A percentile compares a stretch with the other conserved stretches of the same genome.
Evolutionary conservation across 2,888 invertebrate genomes (phyloP).

Genomic region (Leptopilina syphax): DNA sequence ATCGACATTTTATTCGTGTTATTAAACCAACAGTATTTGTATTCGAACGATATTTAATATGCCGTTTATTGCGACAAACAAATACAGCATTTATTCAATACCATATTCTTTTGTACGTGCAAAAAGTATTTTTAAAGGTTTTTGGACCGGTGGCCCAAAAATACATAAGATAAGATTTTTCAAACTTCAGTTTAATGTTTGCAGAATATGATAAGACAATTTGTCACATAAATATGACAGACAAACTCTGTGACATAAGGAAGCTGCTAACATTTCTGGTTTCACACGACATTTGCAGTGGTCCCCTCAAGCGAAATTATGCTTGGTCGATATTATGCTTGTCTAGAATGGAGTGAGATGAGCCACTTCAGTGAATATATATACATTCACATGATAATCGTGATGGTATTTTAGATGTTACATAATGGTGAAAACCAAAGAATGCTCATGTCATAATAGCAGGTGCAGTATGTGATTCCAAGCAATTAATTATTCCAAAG

Average conservation of each 20-base stretch:
- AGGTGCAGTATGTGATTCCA: constrained; percentile 34
- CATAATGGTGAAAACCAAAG: constrained; percentile 49
- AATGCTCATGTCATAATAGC: constrained; percentile 38
- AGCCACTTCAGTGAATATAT: constrained; percentile 43
- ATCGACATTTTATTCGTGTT: constrained; percentile 17
- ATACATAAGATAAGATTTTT: too few relatives aligned
- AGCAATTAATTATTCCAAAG: constrained; percentile 5
- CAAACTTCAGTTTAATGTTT: neutral
- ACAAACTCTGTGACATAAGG: neutral
- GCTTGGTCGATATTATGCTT: constrained; percentile 20
- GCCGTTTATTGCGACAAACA: too few relatives aligned
- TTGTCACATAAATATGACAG: neutral
- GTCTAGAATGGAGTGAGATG: constrained; percentile 42
- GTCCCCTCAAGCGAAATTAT: constrained; percentile 28
- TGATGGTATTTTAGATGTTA: constrained; percentile 51
- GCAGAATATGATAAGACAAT: neutral
- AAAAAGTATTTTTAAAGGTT: too few relatives aligned
- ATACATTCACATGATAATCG: constrained; percentile 34
- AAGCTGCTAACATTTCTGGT: constrained; percentile 16
- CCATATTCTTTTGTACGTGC: too few relatives aligned
- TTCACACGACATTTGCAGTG: constrained; percentile 50
- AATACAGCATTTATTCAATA: too few relatives aligned
- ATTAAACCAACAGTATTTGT: too few relatives aligned
- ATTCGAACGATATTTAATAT: too few relatives aligned
- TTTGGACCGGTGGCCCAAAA: too few relatives aligned